Evolutionary conservation across 2,888 invertebrate genomes (phyloP), one percentile per base, ranked within the genome.

Genomic region (Drosophila buzzatii): DNA sequence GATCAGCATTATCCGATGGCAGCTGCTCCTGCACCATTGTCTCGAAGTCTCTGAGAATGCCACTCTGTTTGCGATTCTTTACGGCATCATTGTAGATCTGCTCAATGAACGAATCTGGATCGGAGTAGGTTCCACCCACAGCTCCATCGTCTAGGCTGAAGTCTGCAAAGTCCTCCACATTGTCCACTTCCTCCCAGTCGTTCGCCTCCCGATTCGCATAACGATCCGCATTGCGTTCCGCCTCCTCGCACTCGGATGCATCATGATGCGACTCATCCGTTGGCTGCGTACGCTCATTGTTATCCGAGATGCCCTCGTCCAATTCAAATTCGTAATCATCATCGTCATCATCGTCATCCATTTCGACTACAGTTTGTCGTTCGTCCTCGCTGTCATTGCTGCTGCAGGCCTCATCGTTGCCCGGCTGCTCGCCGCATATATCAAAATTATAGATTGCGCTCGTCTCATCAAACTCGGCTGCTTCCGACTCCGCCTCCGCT

Each of bases 211-310:
- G 84, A 47, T 81, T 90, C 1, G 90, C 91, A 76, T 92, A 92
- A 5, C 87, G 86, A 81, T 93, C 92, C 8, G 89, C 85, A 68
- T 92, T 92, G 3, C 91, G 83, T 45, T 93, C 93, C 3, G 91
- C 92, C 71, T 93, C 93, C 65, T 93, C 93, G 45, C 92, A 92
- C 71, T 93, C 92, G 2, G 92, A 92, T 1, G 91, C 92, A 33
- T 92, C 92, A 42, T 93, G 92, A 64, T 92, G 92, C 0, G 92
- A 93, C 27, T 93, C 92, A 66, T 93, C 92, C 2, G 92, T 90
- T 0, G 91, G 86, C 23, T 92, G 92, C 10, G 89, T 92, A 6
- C 90, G 90, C 39, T 92, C 92, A 45, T 92, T 92, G 52, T 91
- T 90, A 52, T 93, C 93, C 20, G 89, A 91, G 64, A 92, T 91